A percentile compares a stretch with the other conserved stretches of the same genome.
Conservation (phyloP, 2,113 vertebrate genomes). For the Eupsittula cactorum region DNA sequence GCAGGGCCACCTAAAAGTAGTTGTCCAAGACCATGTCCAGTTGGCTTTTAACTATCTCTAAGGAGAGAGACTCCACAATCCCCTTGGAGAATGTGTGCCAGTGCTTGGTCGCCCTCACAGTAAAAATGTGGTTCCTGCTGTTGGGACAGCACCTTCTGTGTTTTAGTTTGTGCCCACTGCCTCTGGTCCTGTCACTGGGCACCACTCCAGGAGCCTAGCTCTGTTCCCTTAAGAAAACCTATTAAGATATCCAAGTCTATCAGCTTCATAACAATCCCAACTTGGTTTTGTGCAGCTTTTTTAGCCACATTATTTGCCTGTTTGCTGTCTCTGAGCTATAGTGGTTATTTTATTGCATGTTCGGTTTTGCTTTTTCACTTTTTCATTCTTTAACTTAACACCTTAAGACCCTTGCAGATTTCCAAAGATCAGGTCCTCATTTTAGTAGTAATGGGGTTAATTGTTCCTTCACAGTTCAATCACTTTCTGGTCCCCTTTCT, state of each 20-base stretch:
- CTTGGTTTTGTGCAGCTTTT: neutral
- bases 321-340: neutral
- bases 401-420: neutral
- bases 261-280: neutral
- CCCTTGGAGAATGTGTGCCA: neutral
- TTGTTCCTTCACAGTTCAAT: neutral
- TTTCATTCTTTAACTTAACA: neutral
- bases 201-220: neutral
- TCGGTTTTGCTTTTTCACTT: neutral
- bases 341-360: neutral
- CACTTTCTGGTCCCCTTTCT: neutral
- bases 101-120: neutral
- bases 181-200: neutral
- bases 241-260: neutral
- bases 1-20: neutral
- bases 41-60: neutral
- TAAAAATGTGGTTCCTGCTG: neutral
- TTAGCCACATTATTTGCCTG: neutral
- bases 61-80: neutral
- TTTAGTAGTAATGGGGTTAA: neutral
- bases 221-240: neutral
- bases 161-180: neutral
- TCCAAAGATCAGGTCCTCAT: neutral
- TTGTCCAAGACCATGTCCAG: neutral
- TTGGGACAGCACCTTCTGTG: neutral